A percentile compares a stretch with the other conserved stretches of the same genome.
These are phyloP conservation scores for Megaceryle maxima DNA, from an alignment of 2,113 vertebrate species.

Conservation along the genomic window DNA sequence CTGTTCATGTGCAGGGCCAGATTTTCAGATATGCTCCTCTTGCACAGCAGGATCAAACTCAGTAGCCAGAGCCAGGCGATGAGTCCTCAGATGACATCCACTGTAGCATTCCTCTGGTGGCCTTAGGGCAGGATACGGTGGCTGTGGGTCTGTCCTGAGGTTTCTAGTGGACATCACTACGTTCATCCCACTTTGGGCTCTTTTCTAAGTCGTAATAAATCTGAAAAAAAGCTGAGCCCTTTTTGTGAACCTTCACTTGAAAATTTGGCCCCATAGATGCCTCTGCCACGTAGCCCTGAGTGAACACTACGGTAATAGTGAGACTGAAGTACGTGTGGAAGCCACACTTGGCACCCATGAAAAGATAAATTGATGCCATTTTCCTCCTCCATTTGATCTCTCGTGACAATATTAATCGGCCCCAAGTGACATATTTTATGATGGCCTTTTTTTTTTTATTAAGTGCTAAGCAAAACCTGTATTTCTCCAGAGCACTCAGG, in stretches of 20 bases:
- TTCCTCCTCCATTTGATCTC: slow-evolving; percentile 24
- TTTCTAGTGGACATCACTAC: rapidly evolving
- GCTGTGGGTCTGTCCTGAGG: rapidly evolving
- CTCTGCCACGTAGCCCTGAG: neutral
- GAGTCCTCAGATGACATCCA: neutral
- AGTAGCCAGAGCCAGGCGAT: neutral
- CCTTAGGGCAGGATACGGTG: rapidly evolving
- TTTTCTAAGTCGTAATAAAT: neutral
- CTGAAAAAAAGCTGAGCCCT: neutral
- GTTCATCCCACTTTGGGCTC: neutral
- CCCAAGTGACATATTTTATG: slow-evolving; percentile 34
- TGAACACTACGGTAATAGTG: neutral
- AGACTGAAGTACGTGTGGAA: neutral
- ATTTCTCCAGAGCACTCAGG: slow-evolving; percentile 63
- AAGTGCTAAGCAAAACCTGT: slow-evolving; percentile 39
- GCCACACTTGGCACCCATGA: neutral
- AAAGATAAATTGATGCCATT: slow-evolving; percentile 3
- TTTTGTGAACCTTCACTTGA: neutral
- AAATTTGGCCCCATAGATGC: neutral
- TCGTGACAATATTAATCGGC: neutral
- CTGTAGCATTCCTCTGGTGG: neutral
- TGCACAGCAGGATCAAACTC: neutral
- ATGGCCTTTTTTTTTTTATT: slow-evolving; percentile 51
- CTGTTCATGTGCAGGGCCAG: neutral
- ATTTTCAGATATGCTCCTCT: neutral